Evolutionary conservation across 2,797 vertebrate species (phyloP).

Genomic region (Mus caroli): DNA sequence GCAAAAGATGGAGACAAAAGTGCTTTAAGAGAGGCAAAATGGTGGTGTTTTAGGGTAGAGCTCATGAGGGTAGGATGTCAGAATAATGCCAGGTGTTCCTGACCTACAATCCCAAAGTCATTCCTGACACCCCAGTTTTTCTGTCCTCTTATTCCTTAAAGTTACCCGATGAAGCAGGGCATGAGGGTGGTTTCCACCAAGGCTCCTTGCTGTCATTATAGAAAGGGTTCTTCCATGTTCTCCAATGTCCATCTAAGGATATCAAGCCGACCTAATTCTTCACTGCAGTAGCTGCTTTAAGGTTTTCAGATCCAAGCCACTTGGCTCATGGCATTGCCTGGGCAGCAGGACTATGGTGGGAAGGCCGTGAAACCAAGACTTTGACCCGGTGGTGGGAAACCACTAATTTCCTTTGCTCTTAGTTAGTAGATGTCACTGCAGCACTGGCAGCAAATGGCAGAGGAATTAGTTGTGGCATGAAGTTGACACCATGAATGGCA

Average conservation of each 20-base stretch:
- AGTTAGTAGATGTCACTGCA: background rate
- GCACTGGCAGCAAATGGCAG: background rate
- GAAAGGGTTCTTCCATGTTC: background rate
- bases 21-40: background rate
- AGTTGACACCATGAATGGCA: no score
- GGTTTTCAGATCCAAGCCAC: background rate
- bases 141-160: background rate
- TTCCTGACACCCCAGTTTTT: background rate
- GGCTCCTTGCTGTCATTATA: background rate
- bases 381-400: background rate
- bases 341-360: accelerated
- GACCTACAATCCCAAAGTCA: background rate
- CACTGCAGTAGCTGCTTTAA: background rate
- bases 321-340: background rate
- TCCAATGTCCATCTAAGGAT: background rate
- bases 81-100: background rate
- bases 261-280: background rate
- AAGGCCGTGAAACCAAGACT: background rate
- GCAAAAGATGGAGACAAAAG: background rate
- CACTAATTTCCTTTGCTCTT: background rate
- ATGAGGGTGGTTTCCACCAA: background rate
- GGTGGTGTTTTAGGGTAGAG: background rate
- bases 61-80: background rate
- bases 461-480: background rate
- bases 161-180: background rate